phyloP scores from a whole-genome alignment of 2,888 invertebrate genomes.

The Cerceris rybyensis region DNA sequence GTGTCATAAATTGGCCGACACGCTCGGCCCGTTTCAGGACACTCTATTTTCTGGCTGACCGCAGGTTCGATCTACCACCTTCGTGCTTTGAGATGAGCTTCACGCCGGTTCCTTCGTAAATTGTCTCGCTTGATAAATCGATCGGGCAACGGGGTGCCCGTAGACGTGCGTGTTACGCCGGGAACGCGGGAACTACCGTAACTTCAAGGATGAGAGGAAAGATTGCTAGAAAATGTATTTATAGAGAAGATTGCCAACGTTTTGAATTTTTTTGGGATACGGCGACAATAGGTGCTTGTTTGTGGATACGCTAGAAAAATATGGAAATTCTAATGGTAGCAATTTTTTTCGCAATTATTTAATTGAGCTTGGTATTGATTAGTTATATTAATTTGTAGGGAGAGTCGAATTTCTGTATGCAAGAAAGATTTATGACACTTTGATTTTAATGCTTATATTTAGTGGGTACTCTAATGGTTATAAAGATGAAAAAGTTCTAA shows the following conservation, averaged over 20 bases:
- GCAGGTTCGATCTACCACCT: constrained; percentile 75
- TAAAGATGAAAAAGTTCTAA: too few relatives aligned
- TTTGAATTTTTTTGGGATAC: neutral
- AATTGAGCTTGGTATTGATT: too few relatives aligned
- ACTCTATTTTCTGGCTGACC: constrained; percentile 78
- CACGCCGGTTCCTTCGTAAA: constrained; percentile 68
- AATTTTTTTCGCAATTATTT: too few relatives aligned
- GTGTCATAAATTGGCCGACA: constrained; percentile 78
- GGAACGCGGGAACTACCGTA: constrained; percentile 30
- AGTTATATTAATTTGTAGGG: too few relatives aligned
- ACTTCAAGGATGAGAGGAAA: constrained; percentile 7
- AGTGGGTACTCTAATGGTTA: too few relatives aligned
- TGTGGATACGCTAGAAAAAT: too few relatives aligned
- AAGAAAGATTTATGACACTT: too few relatives aligned
- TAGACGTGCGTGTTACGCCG: constrained; percentile 53
- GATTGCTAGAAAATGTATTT: neutral
- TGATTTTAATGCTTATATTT: too few relatives aligned
- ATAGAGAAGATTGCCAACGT: neutral
- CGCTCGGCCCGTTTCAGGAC: constrained; percentile 75
- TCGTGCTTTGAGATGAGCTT: constrained; percentile 65
- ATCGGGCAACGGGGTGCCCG: constrained; percentile 46
- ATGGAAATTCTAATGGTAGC: too few relatives aligned
- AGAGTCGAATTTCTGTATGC: too few relatives aligned
- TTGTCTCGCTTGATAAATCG: constrained; percentile 76
- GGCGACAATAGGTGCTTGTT: too few relatives aligned